Evolutionary conservation across 2,797 vertebrate species (phyloP).

Genomic region (Centroberyx gerrardi): DNA sequence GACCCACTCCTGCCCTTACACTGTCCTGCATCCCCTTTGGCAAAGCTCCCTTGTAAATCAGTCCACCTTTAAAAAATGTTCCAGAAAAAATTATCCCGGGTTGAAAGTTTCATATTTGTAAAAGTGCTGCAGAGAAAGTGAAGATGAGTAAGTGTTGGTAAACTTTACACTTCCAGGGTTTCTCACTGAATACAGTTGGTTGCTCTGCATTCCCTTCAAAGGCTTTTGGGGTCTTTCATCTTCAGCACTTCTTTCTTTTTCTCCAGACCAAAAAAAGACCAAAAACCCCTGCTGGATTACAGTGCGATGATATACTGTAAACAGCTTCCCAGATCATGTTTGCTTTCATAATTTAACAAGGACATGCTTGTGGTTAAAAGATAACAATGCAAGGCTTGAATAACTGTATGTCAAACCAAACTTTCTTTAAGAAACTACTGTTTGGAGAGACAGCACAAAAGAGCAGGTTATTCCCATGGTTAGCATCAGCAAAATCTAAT

Average conservation of each 20-base stretch:
- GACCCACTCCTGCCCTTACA: constrained; percentile 12
- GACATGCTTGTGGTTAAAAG: constrained; percentile 51
- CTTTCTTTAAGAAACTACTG: constrained; percentile 17
- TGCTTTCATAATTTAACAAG: constrained; percentile 37
- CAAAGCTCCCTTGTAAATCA: constrained; percentile 14
- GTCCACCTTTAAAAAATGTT: constrained; percentile 17
- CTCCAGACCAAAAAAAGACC: background rate
- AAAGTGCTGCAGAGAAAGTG: background rate
- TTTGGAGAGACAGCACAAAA: constrained; percentile 36
- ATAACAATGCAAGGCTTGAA: constrained; percentile 22
- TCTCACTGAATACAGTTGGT: background rate
- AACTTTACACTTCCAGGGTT: background rate
- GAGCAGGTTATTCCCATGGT: constrained; percentile 41
- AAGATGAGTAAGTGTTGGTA: background rate
- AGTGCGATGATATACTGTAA: background rate
- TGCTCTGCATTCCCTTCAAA: background rate
- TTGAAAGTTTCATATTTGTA: constrained; percentile 1
- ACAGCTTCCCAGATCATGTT: constrained; percentile 15
- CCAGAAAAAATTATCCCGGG: background rate
- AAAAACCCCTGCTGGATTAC: constrained; percentile 4
- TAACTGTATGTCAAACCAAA: constrained; percentile 12
- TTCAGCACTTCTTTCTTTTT: background rate
- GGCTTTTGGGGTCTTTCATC: constrained; percentile 3
- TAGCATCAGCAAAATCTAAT: constrained; percentile 61
- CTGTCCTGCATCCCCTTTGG: constrained; percentile 4